phyloP scores from a whole-genome alignment of 2,113 vertebrate species.

The Stegostoma tigrinum region DNA sequence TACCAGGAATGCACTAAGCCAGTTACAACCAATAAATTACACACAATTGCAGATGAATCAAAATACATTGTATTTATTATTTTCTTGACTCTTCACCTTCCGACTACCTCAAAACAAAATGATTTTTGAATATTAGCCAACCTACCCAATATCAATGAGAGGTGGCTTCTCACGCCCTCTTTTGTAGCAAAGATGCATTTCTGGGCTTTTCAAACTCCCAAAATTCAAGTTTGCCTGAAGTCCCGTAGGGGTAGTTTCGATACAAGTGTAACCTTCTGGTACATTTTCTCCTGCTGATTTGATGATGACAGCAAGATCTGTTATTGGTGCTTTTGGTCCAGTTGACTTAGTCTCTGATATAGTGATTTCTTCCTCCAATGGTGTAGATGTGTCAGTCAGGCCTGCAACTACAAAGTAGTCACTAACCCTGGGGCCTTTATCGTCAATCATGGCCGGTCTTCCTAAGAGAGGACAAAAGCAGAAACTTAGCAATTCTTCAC shows the following conservation, averaged over 20 bases:
- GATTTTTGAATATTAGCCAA: constrained; percentile 30
- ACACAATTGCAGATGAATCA: not conserved
- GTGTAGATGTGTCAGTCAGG: constrained; percentile 80
- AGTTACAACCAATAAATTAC: not conserved
- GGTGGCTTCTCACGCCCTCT: constrained; percentile 80
- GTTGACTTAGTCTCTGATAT: constrained; percentile 77
- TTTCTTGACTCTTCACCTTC: not conserved
- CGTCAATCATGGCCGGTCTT: constrained; percentile 80
- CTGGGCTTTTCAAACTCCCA: constrained; percentile 93
- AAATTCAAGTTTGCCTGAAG: constrained; percentile 94
- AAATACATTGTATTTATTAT: not conserved
- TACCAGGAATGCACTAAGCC: not conserved
- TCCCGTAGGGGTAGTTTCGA: constrained; percentile 80
- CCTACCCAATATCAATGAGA: constrained; percentile 87
- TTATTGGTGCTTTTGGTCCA: constrained; percentile 90
- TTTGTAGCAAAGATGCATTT: constrained; percentile 91
- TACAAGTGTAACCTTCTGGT: constrained; percentile 89
- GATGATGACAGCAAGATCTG: constrained; percentile 89
- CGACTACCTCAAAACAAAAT: not conserved
- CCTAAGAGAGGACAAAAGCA: constrained; percentile 46
- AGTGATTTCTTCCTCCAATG: constrained; percentile 78
- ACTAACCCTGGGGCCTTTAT: constrained; percentile 89
- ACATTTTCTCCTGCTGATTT: constrained; percentile 82
- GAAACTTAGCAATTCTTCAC: not conserved
- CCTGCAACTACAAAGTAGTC: constrained; percentile 98